phyloP scores from a whole-genome alignment of 2,888 invertebrate species.

The Rugalucina vietnamica region DNA sequence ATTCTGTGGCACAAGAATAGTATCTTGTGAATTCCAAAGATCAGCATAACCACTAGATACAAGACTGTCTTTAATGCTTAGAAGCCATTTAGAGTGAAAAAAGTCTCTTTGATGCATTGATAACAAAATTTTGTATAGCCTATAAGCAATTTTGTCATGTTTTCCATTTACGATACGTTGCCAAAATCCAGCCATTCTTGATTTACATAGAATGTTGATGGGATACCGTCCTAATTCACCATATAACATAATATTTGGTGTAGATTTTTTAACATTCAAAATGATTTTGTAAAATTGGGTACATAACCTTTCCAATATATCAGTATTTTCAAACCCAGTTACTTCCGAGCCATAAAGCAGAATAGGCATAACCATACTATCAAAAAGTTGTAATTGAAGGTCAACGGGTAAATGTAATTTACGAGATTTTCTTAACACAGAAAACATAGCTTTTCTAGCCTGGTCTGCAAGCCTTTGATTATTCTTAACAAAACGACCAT shows the following conservation, averaged over 20 bases:
- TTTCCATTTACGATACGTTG: neutral
- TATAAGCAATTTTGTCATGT: neutral
- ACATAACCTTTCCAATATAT: neutral
- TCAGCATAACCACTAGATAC: too few species aligned
- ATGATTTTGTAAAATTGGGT: too few species aligned
- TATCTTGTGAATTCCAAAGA: neutral
- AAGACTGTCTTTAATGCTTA: too few species aligned
- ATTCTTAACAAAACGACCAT: conserved; percentile 16
- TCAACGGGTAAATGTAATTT: neutral
- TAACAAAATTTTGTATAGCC: neutral
- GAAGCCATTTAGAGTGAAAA: neutral
- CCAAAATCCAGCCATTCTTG: neutral
- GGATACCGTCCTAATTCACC: neutral
- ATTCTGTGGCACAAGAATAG: neutral
- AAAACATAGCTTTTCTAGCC: conserved; percentile 30
- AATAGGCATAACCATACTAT: neutral
- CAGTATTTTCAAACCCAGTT: too few species aligned
- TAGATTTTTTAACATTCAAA: conserved; percentile 3
- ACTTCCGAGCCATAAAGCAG: neutral
- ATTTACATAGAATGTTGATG: neutral
- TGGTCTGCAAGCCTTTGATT: neutral
- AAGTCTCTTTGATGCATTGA: neutral
- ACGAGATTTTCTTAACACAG: conserved; percentile 22
- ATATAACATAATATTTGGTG: conserved; percentile 7
- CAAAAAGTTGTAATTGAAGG: neutral